phyloP scores from a whole-genome alignment of 2,797 vertebrate genomes.

The Poeciliopsis gracilis region DNA sequence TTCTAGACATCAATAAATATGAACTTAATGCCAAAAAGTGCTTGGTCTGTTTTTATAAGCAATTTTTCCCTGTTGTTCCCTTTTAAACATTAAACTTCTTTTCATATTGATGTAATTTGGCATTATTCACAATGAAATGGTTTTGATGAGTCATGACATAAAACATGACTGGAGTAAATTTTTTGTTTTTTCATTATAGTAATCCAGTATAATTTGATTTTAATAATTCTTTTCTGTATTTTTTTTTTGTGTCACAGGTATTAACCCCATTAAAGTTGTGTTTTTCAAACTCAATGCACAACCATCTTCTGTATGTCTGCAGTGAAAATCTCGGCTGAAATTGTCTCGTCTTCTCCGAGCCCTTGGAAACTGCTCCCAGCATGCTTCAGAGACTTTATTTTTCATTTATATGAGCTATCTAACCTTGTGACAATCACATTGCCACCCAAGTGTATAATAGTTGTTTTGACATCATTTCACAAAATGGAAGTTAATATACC shows the following conservation, averaged over 20 bases:
- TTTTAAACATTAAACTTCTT: no score
- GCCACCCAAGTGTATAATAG: slow-evolving; percentile 70
- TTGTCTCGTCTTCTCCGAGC: slow-evolving; percentile 24
- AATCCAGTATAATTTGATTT: not conserved
- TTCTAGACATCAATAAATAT: no score
- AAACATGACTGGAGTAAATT: no score
- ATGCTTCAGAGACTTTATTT: slow-evolving; percentile 70
- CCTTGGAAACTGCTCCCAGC: slow-evolving; percentile 37
- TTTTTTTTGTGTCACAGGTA: not conserved
- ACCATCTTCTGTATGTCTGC: slow-evolving; percentile 15
- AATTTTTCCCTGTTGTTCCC: no score
- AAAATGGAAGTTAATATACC: slow-evolving; percentile 57
- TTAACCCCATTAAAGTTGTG: not conserved
- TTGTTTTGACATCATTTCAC: slow-evolving; percentile 66
- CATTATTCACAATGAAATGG: no score
- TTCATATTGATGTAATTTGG: no score
- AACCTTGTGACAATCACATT: slow-evolving; percentile 69
- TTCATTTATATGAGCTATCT: slow-evolving; percentile 68
- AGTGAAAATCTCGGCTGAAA: slow-evolving; percentile 52
- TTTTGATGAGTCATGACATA: no score
- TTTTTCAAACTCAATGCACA: not conserved
- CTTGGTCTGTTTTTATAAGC: no score
- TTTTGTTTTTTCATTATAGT: not conserved
- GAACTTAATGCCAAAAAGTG: no score
- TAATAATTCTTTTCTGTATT: not conserved